Conservation (phyloP, 2,888 invertebrate species). For the Lymantria dispar region DNA sequence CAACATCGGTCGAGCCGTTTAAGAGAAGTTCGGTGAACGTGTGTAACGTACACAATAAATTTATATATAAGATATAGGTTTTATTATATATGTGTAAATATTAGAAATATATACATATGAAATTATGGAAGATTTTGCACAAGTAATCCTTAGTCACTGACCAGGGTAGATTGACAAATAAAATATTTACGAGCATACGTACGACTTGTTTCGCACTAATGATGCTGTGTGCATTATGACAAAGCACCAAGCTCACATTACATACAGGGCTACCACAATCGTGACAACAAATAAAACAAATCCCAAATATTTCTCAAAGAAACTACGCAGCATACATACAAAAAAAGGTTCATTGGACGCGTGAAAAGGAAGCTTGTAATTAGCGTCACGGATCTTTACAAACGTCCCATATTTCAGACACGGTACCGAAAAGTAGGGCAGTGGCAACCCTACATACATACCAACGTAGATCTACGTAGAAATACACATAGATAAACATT, state of each 20-base stretch:
- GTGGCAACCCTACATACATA: constrained; percentile 40
- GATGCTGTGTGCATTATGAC: constrained; percentile 50
- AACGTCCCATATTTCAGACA: constrained; percentile 30
- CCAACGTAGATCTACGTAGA: constrained; percentile 1
- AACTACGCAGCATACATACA: constrained; percentile 37
- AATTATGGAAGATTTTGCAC: background rate
- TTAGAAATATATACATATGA: no score
- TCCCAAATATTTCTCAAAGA: constrained; percentile 25
- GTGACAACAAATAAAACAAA: constrained; percentile 30
- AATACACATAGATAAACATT: constrained; percentile 21
- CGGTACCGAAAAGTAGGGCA: constrained; percentile 34
- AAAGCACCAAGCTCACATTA: constrained; percentile 22
- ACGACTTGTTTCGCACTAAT: constrained; percentile 54
- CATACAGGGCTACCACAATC: constrained; percentile 29
- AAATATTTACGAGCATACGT: constrained; percentile 61
- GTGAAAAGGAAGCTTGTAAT: constrained; percentile 38
- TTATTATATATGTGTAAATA: no score
- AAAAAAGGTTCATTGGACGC: constrained; percentile 29
- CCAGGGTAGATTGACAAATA: constrained; percentile 65
- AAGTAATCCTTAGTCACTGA: constrained; percentile 16
- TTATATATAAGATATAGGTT: no score
- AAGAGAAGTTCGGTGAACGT: no score
- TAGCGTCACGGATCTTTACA: constrained; percentile 35
- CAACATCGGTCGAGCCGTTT: no score
- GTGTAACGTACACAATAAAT: no score